phyloP scores from a whole-genome alignment of 2,113 vertebrate species.

The Bothrops jararaca region DNA sequence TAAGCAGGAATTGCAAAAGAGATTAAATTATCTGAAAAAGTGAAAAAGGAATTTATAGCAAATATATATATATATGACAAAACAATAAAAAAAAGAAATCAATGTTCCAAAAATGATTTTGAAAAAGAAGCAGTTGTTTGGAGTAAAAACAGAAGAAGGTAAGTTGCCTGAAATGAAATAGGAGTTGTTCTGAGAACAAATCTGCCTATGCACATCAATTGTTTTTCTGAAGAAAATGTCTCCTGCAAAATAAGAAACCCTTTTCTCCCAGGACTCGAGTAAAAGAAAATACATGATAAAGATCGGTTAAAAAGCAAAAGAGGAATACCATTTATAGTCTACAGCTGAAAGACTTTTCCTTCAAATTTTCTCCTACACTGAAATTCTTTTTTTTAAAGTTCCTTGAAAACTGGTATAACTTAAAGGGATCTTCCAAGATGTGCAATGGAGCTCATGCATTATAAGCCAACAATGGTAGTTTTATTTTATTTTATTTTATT shows the following conservation, averaged over 20 bases:
- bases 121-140: neutral
- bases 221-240: neutral
- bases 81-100: neutral
- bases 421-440: neutral
- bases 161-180: neutral
- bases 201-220: neutral
- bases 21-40: neutral
- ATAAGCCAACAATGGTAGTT: neutral
- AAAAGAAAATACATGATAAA: neutral
- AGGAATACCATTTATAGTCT: neutral
- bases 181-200: neutral
- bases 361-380: neutral
- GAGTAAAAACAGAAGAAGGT: neutral
- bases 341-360: neutral
- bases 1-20: neutral
- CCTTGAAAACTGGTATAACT: neutral
- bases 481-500: neutral
- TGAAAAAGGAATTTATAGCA: neutral
- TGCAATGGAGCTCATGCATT: neutral
- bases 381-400: neutral
- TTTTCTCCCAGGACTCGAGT: neutral
- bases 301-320: neutral
- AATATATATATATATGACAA: neutral
- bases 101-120: neutral
- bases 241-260: neutral